These are phyloP conservation scores for Potamarius usumacintae DNA, from an alignment of 2,113 vertebrate species.

Conservation along the genomic window DNA sequence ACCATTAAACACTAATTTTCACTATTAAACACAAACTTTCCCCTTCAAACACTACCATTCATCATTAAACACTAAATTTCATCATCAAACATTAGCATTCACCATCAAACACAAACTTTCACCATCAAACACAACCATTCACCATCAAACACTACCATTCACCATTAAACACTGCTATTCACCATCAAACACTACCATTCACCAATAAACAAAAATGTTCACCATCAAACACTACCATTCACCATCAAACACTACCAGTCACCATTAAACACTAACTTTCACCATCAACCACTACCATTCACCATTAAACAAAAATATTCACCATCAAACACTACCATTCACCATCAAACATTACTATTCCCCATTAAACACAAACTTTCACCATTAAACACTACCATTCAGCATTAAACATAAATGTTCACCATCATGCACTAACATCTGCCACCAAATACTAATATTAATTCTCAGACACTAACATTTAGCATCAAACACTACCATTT, in stretches of 20 bases:
- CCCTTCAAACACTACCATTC: not conserved
- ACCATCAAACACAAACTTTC: not conserved
- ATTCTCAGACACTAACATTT: too few relatives aligned
- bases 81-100: not conserved
- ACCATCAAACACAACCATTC: too few relatives aligned
- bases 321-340: not conserved
- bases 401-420: not conserved
- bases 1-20: not conserved
- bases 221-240: too few relatives aligned
- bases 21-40: not conserved
- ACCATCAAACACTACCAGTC: too few relatives aligned
- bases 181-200: too few relatives aligned
- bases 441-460: too few relatives aligned
- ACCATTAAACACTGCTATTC: too few relatives aligned
- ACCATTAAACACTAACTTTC: not conserved
- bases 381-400: not conserved
- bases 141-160: too few relatives aligned
- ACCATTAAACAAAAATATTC: not conserved
- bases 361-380: not conserved
- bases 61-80: too few relatives aligned
- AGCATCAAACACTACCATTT: too few relatives aligned
- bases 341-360: not conserved
- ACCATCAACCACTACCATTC: not conserved
- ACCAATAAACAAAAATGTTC: too few relatives aligned
- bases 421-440: not conserved